phyloP scores from a whole-genome alignment of 2,113 vertebrate species.

The Callaeas wilsoni region DNA sequence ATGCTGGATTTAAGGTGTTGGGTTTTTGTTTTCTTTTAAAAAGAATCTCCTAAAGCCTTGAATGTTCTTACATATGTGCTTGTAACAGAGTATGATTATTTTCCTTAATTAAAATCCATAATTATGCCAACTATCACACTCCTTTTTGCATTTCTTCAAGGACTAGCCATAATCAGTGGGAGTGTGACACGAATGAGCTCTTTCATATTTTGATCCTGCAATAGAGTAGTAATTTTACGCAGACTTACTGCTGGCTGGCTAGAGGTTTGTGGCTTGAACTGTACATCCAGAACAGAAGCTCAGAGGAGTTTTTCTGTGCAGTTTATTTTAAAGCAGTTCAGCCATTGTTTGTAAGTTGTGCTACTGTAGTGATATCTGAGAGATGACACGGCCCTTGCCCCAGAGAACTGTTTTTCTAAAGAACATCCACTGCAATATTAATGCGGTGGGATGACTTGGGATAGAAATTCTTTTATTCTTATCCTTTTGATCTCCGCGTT shows the following conservation, averaged over 20 bases:
- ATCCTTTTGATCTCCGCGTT: not conserved
- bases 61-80: not conserved
- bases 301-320: not conserved
- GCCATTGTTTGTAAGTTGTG: not conserved
- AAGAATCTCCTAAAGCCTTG: not conserved
- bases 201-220: not conserved
- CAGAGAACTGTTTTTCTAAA: not conserved
- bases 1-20: not conserved
- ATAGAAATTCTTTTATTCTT: not conserved
- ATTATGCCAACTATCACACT: not conserved
- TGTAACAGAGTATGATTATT: not conserved
- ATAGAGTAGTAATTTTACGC: not conserved
- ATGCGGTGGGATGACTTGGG: not conserved
- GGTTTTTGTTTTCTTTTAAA: not conserved
- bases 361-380: not conserved
- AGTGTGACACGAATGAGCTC: not conserved
- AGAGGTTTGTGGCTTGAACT: not conserved
- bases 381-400: not conserved
- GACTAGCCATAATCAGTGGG: not conserved
- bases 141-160: not conserved
- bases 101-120: not conserved
- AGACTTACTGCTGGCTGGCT: not conserved
- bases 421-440: not conserved
- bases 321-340: not conserved
- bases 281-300: not conserved